Evolutionary conservation across 2,888 invertebrate genomes (phyloP).

Genomic region (Plutella xylostella): DNA sequence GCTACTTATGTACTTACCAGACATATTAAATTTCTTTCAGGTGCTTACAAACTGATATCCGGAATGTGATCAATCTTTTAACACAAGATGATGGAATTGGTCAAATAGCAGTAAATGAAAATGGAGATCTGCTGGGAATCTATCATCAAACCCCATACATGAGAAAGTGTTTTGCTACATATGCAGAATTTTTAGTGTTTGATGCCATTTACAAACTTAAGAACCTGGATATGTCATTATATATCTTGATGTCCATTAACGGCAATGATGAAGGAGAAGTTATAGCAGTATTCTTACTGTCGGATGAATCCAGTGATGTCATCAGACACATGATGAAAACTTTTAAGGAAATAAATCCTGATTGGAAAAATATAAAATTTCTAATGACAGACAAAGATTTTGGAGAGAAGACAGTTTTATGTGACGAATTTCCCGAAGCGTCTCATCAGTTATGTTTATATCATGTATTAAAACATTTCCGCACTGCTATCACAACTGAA

Average conservation of each 20-base stretch:
- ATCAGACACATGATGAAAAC: conserved; percentile 4
- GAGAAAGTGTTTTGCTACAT: conserved; percentile 2
- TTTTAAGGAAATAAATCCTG: no score
- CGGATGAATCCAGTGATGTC: conserved; percentile 8
- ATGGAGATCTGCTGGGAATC: neutral
- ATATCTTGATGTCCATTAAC: conserved; percentile 8
- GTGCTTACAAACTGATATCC: neutral
- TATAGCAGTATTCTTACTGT: conserved; percentile 7
- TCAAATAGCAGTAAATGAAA: neutral
- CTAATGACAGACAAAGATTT: no score
- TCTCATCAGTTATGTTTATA: conserved; percentile 7
- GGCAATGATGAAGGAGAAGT: conserved; percentile 9
- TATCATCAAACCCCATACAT: neutral
- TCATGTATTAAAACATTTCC: conserved; percentile 9
- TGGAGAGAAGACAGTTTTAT: no score
- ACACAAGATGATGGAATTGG: conserved; percentile 1
- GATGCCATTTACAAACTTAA: conserved; percentile 6
- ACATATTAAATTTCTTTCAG: neutral
- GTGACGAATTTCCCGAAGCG: conserved; percentile 5
- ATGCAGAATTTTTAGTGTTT: conserved; percentile 2
- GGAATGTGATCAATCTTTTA: neutral
- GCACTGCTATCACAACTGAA: conserved; percentile 6
- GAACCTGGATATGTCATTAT: conserved; percentile 9
- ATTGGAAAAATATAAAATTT: no score
- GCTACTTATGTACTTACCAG: neutral